Conservation (phyloP, 2,888 invertebrate species). For the Caenorhabditis wallacei region DNA sequence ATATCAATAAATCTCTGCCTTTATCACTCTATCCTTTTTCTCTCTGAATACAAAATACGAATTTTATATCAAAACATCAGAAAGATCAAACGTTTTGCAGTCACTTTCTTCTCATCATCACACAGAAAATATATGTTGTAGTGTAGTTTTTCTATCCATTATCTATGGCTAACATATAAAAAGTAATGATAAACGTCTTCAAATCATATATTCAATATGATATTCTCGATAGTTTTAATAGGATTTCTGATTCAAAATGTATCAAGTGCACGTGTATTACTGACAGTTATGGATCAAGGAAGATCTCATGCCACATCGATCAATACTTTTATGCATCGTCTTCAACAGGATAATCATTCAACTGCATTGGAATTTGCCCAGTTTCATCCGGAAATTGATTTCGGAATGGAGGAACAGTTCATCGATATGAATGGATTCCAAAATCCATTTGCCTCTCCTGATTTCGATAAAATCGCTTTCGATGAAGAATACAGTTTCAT, state of each 20-base stretch:
- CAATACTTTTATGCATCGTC: constrained; percentile 52
- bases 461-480: constrained; percentile 50
- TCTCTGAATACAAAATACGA: constrained; percentile 24
- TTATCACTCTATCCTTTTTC: not conserved
- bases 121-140: constrained; percentile 45
- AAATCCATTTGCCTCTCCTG: constrained; percentile 48
- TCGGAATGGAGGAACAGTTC: constrained; percentile 53
- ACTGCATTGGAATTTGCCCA: constrained; percentile 39
- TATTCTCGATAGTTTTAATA: not conserved
- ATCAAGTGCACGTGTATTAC: constrained; percentile 17
- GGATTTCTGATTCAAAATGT: not conserved
- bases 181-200: not conserved
- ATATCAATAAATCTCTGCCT: constrained; percentile 1
- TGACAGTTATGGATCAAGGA: constrained; percentile 59
- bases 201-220: constrained; percentile 11
- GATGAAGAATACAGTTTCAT: constrained; percentile 50
- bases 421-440: constrained; percentile 44
- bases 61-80: constrained; percentile 35
- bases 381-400: constrained; percentile 47
- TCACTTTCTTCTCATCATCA: not conserved
- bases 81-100: not conserved
- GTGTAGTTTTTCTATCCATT: constrained; percentile 28
- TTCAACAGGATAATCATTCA: constrained; percentile 57
- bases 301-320: constrained; percentile 55
- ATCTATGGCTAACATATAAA: constrained; percentile 1